phyloP scores from a whole-genome alignment of 2,113 vertebrate genomes.

The Otocyon megalotis region DNA sequence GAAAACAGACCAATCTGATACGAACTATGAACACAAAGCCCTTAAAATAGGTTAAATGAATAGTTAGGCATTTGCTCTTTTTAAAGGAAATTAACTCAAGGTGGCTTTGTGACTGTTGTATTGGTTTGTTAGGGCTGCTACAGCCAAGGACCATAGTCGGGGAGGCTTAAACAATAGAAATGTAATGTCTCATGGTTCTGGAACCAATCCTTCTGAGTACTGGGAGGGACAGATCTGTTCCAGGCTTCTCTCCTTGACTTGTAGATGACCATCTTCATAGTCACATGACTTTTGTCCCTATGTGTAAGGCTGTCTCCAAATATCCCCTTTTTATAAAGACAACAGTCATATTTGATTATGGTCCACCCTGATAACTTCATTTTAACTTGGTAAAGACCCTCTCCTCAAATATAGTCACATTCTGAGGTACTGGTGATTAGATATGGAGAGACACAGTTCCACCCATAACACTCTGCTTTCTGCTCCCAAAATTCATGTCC shows the following conservation, averaged over 20 bases:
- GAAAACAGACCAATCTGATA: neutral
- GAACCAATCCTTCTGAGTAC: neutral
- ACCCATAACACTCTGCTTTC: neutral
- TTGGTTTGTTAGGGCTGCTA: neutral
- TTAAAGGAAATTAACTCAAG: constrained; percentile 4
- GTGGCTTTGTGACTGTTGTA: neutral
- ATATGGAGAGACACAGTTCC: neutral
- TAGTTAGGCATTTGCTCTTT: neutral
- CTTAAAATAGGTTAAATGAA: neutral
- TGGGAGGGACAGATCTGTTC: neutral
- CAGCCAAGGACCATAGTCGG: neutral
- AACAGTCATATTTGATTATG: neutral
- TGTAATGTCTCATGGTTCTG: neutral
- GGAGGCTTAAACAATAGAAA: neutral
- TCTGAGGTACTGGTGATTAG: neutral
- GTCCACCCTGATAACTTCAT: neutral
- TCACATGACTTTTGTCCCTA: neutral
- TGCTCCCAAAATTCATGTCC: neutral
- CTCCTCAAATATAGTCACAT: neutral
- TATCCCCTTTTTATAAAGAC: neutral
- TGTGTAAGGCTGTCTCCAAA: neutral
- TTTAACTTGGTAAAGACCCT: neutral
- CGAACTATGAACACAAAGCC: neutral
- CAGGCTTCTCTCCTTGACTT: neutral
- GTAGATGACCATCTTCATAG: neutral